phyloP scores from a whole-genome alignment of 2,797 vertebrate species.

The Simalia tracyae region DNA sequence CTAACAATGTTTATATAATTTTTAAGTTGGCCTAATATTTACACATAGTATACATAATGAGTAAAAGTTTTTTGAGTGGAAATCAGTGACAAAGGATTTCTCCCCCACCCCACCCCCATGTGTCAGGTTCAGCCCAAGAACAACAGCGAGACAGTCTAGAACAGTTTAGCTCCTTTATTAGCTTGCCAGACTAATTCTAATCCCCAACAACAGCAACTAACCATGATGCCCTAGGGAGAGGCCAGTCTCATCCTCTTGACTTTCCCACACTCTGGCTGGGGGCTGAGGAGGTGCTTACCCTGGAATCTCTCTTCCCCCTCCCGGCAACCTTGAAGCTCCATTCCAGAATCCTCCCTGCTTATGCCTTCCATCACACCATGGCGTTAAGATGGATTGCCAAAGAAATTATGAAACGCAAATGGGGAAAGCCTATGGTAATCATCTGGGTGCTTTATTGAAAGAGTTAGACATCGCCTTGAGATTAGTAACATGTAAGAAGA shows the following conservation, averaged over 20 bases:
- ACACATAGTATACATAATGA: neutral
- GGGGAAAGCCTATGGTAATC: neutral
- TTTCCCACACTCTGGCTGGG: too few species aligned
- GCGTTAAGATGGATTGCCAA: neutral
- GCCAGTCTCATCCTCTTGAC: too few species aligned
- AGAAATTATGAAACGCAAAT: neutral
- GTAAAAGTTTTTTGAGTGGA: neutral
- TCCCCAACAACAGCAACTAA: too few species aligned
- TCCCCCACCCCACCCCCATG: neutral
- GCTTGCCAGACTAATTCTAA: too few species aligned
- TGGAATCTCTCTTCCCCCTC: too few species aligned
- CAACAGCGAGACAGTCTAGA: too few species aligned
- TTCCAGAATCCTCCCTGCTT: too few species aligned
- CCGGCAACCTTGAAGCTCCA: too few species aligned
- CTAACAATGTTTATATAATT: neutral
- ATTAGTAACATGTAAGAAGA: neutral
- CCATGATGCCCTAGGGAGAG: too few species aligned
- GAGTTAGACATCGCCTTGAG: neutral
- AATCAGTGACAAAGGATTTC: neutral
- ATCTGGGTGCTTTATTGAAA: neutral
- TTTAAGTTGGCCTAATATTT: neutral
- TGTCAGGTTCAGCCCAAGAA: too few species aligned
- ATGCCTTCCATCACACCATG: neutral
- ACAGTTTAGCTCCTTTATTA: too few species aligned
- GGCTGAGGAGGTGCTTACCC: too few species aligned